Evolutionary conservation across 1,140 invertebrate genomes (phyloP).

Genomic region (Ectropis grisescens): DNA sequence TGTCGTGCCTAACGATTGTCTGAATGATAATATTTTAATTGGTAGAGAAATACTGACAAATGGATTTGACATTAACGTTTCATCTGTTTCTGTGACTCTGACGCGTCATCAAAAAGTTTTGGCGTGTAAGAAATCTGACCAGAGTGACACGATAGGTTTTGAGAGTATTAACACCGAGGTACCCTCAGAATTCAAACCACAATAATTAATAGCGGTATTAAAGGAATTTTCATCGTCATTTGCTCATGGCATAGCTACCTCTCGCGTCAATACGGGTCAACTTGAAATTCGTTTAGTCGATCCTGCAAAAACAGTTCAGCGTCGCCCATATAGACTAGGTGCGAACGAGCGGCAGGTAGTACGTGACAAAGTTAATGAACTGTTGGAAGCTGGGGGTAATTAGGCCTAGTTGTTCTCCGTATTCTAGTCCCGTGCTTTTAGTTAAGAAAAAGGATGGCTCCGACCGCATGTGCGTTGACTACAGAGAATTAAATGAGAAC

Average conservation of each 20-base stretch:
- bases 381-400: slow-evolving; percentile 40
- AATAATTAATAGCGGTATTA: no score
- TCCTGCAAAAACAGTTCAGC: slow-evolving; percentile 10
- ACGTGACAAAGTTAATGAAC: slow-evolving; percentile 8
- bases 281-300: slow-evolving; percentile 11
- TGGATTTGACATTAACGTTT: no score
- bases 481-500: slow-evolving; percentile 5
- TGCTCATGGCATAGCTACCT: neutral
- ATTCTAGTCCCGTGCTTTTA: slow-evolving; percentile 16
- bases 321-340: slow-evolving; percentile 14
- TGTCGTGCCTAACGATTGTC: no score
- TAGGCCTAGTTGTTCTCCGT: slow-evolving; percentile 28
- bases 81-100: no score
- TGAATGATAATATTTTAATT: no score
- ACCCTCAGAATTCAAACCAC: no score
- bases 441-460: slow-evolving; percentile 19
- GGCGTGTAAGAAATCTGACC: no score
- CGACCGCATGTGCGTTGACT: slow-evolving; percentile 16
- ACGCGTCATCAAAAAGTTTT: no score
- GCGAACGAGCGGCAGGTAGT: slow-evolving; percentile 15
- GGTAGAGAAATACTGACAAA: no score
- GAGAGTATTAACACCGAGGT: no score
- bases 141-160: no score
- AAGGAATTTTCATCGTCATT: no score
- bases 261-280: slow-evolving; percentile 19